phyloP scores from a whole-genome alignment of 2,888 invertebrate species.

The Aphidoletes aphidimyza region DNA sequence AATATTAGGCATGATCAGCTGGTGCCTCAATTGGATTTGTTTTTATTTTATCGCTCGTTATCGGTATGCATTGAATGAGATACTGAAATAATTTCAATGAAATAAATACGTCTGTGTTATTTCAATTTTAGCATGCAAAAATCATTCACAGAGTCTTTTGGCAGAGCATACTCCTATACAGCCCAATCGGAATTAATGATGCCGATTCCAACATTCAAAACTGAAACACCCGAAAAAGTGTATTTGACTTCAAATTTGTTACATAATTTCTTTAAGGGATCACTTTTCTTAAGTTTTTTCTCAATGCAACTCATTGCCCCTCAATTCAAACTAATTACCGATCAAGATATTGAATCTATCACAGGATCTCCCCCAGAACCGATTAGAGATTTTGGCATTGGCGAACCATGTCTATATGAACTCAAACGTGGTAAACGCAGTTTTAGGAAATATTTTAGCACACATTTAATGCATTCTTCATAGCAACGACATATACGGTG shows the following conservation, averaged over 20 bases:
- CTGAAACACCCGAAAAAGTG: not conserved
- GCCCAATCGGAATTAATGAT: not conserved
- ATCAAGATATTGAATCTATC: too few relatives aligned
- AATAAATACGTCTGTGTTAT: not conserved
- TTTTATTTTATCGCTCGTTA: not conserved
- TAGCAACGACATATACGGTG: too few relatives aligned
- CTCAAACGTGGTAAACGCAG: too few relatives aligned
- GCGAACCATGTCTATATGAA: too few relatives aligned
- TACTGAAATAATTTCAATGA: not conserved
- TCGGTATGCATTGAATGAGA: not conserved
- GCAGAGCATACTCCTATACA: not conserved
- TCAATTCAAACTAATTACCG: too few relatives aligned
- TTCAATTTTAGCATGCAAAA: not conserved
- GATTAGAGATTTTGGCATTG: too few relatives aligned
- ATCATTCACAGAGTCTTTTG: not conserved
- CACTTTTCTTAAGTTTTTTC: too few relatives aligned
- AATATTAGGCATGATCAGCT: not conserved
- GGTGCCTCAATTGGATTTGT: not conserved
- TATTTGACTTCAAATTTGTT: constrained; percentile 5
- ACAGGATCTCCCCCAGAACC: too few relatives aligned
- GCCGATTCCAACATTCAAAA: not conserved
- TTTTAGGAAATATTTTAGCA: too few relatives aligned
- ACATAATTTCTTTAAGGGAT: too few relatives aligned
- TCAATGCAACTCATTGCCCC: too few relatives aligned
- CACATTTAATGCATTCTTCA: too few relatives aligned